Evolutionary conservation across 92 coral and sea anemone species (phyloP).

Genomic region (Umimayanthus kanabou): DNA sequence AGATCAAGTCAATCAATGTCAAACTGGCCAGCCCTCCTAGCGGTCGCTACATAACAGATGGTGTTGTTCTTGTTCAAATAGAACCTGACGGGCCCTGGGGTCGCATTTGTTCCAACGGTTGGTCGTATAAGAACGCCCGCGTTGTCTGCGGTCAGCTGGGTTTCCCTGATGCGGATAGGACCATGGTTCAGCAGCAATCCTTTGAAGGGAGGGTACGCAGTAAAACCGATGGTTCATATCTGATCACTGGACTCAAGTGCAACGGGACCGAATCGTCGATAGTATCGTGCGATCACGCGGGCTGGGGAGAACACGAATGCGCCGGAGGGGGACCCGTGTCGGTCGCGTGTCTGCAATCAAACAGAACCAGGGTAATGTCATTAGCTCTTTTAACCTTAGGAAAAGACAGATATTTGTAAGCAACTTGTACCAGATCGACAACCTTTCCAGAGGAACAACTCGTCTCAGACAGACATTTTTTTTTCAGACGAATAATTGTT

Average conservation of each 20-base stretch:
- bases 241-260: conserved; percentile 72
- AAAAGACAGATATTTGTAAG: neutral
- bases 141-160: conserved; percentile 97
- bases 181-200: neutral
- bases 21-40: conserved; percentile 64
- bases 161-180: conserved; percentile 54
- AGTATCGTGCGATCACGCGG: conserved; percentile 82
- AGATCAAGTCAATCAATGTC: conserved; percentile 64
- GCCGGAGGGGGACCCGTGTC: conserved; percentile 52
- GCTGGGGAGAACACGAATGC: conserved; percentile 72
- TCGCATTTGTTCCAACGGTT: conserved; percentile 66
- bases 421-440: neutral
- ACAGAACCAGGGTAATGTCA: conserved; percentile 6
- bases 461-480: neutral
- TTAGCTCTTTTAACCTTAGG: too few relatives aligned
- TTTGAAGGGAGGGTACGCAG: conserved; percentile 29
- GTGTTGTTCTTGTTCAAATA: conserved; percentile 60
- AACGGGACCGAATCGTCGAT: conserved; percentile 85
- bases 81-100: conserved; percentile 73
- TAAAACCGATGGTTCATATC: conserved; percentile 26
- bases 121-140: conserved; percentile 65
- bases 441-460: neutral
- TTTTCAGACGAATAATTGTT: neutral
- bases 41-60: conserved; percentile 72
- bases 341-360: conserved; percentile 54